phyloP scores from a whole-genome alignment of 2,888 invertebrate genomes.

The Euplexia lucipara region DNA sequence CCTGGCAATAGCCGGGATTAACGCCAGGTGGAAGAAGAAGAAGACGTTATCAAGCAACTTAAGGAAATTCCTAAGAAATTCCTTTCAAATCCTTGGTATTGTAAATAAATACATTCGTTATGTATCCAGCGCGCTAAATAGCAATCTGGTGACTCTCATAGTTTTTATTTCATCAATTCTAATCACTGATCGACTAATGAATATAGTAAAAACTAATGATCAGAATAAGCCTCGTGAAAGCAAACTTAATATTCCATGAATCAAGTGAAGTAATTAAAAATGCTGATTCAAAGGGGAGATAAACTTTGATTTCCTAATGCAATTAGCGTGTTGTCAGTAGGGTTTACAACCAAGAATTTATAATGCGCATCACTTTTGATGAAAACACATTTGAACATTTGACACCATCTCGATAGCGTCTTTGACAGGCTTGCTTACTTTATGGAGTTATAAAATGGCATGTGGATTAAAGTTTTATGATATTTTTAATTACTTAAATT shows the following conservation, averaged over 20 bases:
- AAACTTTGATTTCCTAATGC: slow-evolving; percentile 37
- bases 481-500: background rate
- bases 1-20: no score
- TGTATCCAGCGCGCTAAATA: no score
- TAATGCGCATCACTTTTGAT: slow-evolving; percentile 3
- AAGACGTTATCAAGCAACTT: no score
- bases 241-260: slow-evolving; percentile 31
- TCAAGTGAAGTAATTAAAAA: slow-evolving; percentile 31
- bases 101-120: no score
- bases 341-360: slow-evolving; percentile 14
- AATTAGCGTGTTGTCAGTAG: slow-evolving; percentile 42
- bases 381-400: background rate
- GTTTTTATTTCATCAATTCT: background rate
- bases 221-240: slow-evolving; percentile 15
- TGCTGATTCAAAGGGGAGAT: slow-evolving; percentile 48
- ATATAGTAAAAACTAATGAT: slow-evolving; percentile 9
- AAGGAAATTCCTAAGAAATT: no score
- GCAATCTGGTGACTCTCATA: no score
- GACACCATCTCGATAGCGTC: background rate
- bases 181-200: slow-evolving; percentile 4
- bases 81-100: no score
- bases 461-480: background rate
- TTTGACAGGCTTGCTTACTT: no score
- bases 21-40: no score
- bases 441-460: background rate